Conservation (phyloP, 2,113 vertebrate genomes). For the Rhineura floridana region DNA sequence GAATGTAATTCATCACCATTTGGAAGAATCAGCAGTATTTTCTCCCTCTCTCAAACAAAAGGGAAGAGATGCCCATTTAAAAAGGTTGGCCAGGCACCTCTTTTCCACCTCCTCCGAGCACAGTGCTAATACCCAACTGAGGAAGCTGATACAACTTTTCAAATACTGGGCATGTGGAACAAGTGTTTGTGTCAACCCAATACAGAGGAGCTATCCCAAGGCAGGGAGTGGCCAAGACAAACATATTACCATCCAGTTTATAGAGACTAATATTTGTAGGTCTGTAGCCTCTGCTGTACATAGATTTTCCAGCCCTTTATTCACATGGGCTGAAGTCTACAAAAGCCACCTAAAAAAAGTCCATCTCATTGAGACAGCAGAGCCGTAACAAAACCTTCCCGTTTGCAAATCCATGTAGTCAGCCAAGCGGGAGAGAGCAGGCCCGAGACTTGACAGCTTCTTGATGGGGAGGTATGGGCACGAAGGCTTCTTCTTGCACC, state of each 20-base stretch:
- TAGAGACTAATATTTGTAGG: neutral
- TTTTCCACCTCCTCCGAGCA: neutral
- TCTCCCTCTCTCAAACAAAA: neutral
- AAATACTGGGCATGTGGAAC: neutral
- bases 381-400: neutral
- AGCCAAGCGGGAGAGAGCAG: neutral
- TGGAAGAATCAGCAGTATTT: neutral
- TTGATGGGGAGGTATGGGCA: neutral
- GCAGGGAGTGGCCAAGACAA: neutral
- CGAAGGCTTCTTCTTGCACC: conserved; percentile 25
- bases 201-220: neutral
- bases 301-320: neutral
- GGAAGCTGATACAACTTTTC: neutral
- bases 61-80: neutral
- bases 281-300: neutral
- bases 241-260: neutral
- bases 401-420: neutral
- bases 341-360: neutral
- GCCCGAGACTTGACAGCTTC: neutral
- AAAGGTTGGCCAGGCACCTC: neutral
- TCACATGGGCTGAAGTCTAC: neutral
- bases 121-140: neutral
- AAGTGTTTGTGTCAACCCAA: neutral
- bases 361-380: neutral
- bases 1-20: neutral